Evolutionary conservation across 2,888 invertebrate genomes (phyloP).

Genomic region (Mechanitis messenoides): DNA sequence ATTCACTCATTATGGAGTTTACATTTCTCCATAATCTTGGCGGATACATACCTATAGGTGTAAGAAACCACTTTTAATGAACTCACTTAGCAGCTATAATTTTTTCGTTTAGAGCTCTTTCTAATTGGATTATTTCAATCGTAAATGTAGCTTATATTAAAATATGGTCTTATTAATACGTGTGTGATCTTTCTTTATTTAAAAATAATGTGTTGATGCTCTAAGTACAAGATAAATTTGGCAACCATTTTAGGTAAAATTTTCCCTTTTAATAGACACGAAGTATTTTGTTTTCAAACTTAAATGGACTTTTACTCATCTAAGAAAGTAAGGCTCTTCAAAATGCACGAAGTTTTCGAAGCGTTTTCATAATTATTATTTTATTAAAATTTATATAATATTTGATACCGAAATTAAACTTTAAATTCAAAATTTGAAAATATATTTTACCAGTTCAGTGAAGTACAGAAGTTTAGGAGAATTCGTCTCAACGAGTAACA

Average conservation of each 20-base stretch:
- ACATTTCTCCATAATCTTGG: constrained; percentile 34
- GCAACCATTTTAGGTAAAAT: neutral
- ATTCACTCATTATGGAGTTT: constrained; percentile 34
- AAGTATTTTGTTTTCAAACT: constrained; percentile 3
- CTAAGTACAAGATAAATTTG: neutral
- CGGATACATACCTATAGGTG: constrained; percentile 31
- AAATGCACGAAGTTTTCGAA: constrained; percentile 13
- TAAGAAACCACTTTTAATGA: constrained; percentile 25
- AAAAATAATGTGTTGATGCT: too few species aligned
- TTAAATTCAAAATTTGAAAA: neutral
- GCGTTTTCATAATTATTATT: constrained; percentile 14
- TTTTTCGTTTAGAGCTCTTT: too few species aligned
- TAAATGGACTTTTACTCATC: constrained; percentile 3
- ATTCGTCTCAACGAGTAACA: too few species aligned
- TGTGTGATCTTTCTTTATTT: neutral
- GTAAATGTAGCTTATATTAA: neutral
- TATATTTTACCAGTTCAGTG: neutral
- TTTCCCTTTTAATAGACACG: neutral
- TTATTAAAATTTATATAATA: constrained; percentile 1
- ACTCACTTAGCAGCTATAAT: constrained; percentile 11
- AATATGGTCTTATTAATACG: neutral
- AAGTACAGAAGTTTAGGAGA: too few species aligned
- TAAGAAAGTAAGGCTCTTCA: neutral
- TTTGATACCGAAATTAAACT: neutral
- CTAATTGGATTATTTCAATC: too few species aligned